Conservation (phyloP, 1,140 invertebrate genomes). For the Diorhabda sublineata region DNA sequence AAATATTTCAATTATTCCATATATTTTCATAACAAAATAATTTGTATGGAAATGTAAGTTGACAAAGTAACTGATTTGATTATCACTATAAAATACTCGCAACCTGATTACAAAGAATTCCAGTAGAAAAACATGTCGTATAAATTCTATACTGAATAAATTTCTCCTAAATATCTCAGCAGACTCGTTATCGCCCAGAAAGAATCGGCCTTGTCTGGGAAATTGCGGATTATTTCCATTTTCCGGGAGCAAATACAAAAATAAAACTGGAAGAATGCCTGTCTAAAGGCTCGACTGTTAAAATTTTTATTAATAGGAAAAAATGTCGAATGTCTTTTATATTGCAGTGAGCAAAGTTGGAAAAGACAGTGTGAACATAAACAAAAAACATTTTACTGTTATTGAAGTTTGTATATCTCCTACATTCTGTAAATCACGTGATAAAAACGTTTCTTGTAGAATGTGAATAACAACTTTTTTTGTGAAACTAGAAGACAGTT, state of each 20-base stretch:
- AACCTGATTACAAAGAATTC: background rate
- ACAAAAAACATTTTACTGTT: background rate
- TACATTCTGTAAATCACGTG: background rate
- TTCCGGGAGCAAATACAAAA: background rate
- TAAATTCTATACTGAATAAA: conserved; percentile 3
- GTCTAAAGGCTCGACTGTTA: background rate
- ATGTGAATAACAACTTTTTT: no score
- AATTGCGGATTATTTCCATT: conserved; percentile 2
- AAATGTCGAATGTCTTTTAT: conserved; percentile 2
- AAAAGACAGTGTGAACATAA: background rate
- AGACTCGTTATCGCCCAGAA: conserved; percentile 1
- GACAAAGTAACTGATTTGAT: no score
- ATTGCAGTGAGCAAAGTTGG: background rate
- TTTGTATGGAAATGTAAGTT: no score
- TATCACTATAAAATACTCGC: no score
- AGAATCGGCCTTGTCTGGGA: background rate
- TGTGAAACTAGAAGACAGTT: no score
- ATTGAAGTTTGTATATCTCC: background rate
- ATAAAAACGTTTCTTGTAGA: no score
- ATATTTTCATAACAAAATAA: no score
- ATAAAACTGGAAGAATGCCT: background rate
- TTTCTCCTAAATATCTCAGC: conserved; percentile 2
- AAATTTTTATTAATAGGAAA: background rate
- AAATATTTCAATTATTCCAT: no score
- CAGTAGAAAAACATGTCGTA: background rate